These are phyloP conservation scores for Cyprinodon diabolis DNA, from an alignment of 2,797 vertebrate genomes.

Conservation along the genomic window DNA sequence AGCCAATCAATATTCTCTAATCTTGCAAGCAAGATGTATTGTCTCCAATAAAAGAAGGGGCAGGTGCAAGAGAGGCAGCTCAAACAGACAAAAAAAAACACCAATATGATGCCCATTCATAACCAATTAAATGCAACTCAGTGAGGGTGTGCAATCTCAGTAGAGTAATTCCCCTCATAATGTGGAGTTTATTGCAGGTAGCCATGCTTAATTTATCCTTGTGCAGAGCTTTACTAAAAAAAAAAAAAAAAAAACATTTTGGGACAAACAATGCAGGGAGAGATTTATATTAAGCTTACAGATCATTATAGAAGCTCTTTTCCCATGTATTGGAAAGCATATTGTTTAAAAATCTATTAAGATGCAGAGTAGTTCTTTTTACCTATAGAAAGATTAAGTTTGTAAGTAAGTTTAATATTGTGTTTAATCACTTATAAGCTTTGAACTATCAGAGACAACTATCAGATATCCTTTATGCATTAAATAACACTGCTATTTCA, in stretches of 20 bases:
- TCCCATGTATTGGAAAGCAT: neutral
- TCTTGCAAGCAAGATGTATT: neutral
- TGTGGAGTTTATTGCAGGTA: neutral
- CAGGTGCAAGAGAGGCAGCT: neutral
- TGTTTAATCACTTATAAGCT: slow-evolving; percentile 34
- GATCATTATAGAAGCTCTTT: neutral
- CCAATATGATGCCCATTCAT: neutral
- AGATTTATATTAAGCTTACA: neutral
- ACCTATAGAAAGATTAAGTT: neutral
- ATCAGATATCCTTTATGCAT: slow-evolving; percentile 43
- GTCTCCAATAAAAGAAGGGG: neutral
- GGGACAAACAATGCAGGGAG: neutral
- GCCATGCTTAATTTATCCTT: neutral
- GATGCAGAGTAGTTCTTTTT: slow-evolving; percentile 22
- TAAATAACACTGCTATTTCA: slow-evolving; percentile 31
- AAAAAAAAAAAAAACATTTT: neutral
- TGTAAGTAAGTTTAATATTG: slow-evolving; percentile 18
- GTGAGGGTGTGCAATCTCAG: neutral
- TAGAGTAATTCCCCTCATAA: neutral
- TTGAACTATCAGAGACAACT: slow-evolving; percentile 49
- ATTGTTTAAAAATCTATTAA: slow-evolving; percentile 6
- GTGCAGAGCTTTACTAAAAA: neutral
- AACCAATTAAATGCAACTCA: neutral
- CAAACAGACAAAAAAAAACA: neutral
- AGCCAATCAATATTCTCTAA: neutral